Evolutionary conservation across 1,140 invertebrate genomes (phyloP).

Genomic region (Anastrepha obliqua): DNA sequence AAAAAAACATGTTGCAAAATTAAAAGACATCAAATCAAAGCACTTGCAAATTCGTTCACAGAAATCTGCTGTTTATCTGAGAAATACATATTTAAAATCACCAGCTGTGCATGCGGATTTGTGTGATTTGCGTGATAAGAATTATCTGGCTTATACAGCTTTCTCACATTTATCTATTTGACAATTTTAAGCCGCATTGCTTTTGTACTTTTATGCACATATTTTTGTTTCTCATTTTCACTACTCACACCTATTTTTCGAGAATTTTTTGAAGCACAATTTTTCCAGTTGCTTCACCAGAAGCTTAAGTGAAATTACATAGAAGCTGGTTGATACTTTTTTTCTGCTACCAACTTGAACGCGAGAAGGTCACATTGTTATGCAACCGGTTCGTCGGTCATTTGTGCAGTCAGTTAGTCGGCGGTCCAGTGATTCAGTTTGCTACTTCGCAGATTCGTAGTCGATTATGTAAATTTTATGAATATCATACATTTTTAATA

Average conservation of each 20-base stretch:
- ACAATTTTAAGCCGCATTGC: neutral
- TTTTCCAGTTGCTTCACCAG: too few relatives aligned
- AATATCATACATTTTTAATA: slow-evolving; percentile 31
- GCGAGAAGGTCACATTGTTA: too few relatives aligned
- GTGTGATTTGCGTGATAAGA: neutral
- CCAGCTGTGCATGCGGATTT: neutral
- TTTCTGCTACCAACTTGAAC: too few relatives aligned
- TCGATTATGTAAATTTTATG: slow-evolving; percentile 29
- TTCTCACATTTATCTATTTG: neutral
- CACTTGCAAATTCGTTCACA: neutral
- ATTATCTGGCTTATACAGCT: neutral
- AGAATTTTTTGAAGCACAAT: too few relatives aligned
- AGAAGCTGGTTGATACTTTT: too few relatives aligned
- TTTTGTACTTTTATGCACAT: neutral
- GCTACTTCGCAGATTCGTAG: neutral
- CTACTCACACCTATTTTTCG: neutral
- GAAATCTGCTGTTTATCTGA: too few relatives aligned
- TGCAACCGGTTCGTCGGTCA: neutral
- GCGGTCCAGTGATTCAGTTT: neutral
- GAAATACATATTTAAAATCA: neutral
- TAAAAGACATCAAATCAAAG: neutral
- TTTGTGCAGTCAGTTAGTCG: neutral
- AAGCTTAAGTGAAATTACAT: too few relatives aligned
- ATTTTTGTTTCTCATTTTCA: neutral
- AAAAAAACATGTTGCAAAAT: neutral